These are phyloP conservation scores for Micrasema minimum DNA, from an alignment of 1,140 invertebrate species.

Conservation along the genomic window DNA sequence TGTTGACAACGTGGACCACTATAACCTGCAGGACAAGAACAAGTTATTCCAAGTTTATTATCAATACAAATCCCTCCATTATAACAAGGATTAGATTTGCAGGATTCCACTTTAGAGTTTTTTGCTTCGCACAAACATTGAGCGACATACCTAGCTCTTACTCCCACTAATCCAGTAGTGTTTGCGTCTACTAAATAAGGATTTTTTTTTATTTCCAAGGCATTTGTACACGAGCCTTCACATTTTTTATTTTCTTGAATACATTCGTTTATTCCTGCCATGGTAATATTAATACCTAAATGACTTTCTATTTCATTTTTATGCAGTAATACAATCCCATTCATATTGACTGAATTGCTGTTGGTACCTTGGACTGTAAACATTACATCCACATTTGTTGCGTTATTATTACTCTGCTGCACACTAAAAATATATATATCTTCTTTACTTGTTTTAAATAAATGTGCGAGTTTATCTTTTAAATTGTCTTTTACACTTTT, in stretches of 20 bases:
- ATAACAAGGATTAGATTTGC: slow-evolving; percentile 71
- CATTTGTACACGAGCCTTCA: slow-evolving; percentile 73
- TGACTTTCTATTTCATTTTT: slow-evolving; percentile 71
- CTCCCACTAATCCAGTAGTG: slow-evolving; percentile 74
- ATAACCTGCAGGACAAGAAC: slow-evolving; percentile 72
- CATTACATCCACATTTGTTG: slow-evolving; percentile 72
- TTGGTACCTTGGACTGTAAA: slow-evolving; percentile 76
- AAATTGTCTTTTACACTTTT: slow-evolving; percentile 68
- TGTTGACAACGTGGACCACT: slow-evolving; percentile 78
- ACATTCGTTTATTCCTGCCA: slow-evolving; percentile 79
- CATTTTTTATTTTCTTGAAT: slow-evolving; percentile 71
- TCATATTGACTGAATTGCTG: slow-evolving; percentile 73
- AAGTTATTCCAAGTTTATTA: slow-evolving; percentile 69
- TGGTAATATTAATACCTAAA: slow-evolving; percentile 73
- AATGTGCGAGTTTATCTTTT: slow-evolving; percentile 65
- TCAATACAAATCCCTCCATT: slow-evolving; percentile 76
- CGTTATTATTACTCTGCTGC: slow-evolving; percentile 63
- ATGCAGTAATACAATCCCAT: slow-evolving; percentile 73
- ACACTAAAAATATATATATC: slow-evolving; percentile 78
- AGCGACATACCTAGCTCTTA: slow-evolving; percentile 67
- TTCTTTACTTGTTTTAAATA: slow-evolving; percentile 67
- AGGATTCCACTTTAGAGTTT: slow-evolving; percentile 68
- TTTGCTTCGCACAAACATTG: slow-evolving; percentile 70
- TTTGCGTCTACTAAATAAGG: slow-evolving; percentile 82
- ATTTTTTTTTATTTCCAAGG: slow-evolving; percentile 70